Percentiles rank a stretch among this genome's conserved stretches.
These are phyloP conservation scores for Plutomurus gul DNA, from an alignment of 1,140 invertebrate genomes.

Conservation along the genomic window DNA sequence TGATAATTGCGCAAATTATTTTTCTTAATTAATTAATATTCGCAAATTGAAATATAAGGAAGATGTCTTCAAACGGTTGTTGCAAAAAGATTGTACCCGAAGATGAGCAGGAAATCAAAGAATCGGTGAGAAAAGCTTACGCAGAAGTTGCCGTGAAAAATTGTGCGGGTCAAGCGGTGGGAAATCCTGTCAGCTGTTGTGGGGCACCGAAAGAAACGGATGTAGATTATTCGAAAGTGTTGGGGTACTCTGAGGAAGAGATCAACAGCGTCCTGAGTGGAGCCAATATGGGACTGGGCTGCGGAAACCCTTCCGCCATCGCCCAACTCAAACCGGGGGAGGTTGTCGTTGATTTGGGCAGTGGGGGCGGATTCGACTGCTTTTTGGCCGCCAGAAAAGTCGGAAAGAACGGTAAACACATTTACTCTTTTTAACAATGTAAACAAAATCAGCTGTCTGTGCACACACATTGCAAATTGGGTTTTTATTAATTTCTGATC, in stretches of 20 bases:
- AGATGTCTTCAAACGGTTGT: background rate
- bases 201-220: slow-evolving; percentile 19
- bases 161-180: background rate
- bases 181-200: slow-evolving; percentile 11
- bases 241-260: slow-evolving; percentile 42
- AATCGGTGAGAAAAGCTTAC: slow-evolving; percentile 31
- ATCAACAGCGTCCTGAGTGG: slow-evolving; percentile 5
- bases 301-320: slow-evolving; percentile 38
- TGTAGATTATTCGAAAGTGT: background rate
- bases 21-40: no score
- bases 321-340: slow-evolving; percentile 30
- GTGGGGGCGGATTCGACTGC: slow-evolving; percentile 41
- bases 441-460: no score
- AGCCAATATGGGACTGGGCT: slow-evolving; percentile 40
- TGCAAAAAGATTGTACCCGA: background rate
- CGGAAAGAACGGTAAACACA: background rate
- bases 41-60: no score
- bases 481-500: no score
- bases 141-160: slow-evolving; percentile 26
- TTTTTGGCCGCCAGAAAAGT: slow-evolving; percentile 35
- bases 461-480: no score
- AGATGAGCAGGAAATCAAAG: background rate
- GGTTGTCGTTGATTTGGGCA: slow-evolving; percentile 38
- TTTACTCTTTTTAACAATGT: no score
- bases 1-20: no score